Base-by-base conservation (phyloP, 64 coral and sea anemone genomes). In the Pocillopora damicornis region DNA sequence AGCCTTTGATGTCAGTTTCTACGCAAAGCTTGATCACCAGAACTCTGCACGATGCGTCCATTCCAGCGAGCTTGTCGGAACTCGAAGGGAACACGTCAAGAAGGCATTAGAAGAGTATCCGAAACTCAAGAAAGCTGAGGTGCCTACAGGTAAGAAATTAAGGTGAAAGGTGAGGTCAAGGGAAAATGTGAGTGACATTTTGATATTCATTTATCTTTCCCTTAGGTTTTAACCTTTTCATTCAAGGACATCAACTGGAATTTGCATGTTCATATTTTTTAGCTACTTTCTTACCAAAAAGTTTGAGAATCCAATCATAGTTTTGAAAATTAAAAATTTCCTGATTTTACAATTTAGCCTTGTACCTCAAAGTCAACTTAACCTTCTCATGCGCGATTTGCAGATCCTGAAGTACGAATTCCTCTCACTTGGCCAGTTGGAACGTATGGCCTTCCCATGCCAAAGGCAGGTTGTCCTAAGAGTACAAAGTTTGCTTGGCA, bases 371-470 rank as follows among this genome's bases (percentile, higher is more conserved):
- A 13, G 61, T 0, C 16, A 17, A 17, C 12, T 17, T 63, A 63
- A 17, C 61, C 12, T 63, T 17, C 61, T 22, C 42, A 7, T 22
- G 58, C 30, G 25, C 0, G 56, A 69, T 61, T 72, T 71, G 15
- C 60, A 86, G 90, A 91, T 37, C 90, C 90, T 5, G 78, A 73
- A 18, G 63, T 79, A 9, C 82, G 69, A 6, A 87, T 91, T 60
- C 90, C 90, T 35, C 20, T 87, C 36, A 87, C 90, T 2, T 91
- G 90, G 90, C 90, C 90, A 9, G 11, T 79, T 0, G 90, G 82
- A 9, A 91, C 90, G 9, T 87, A 87, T 63, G 82, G 90, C 26
- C 82, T 91, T 12, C 90, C 90, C 26, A 87, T 79, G 90, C 38
- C 90, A 4, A 79, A 17, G 34, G 78, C 82, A 38, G 90, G 82